phyloP scores from a whole-genome alignment of 2,888 invertebrate species.

The Hermaeophaga mercurialis region DNA sequence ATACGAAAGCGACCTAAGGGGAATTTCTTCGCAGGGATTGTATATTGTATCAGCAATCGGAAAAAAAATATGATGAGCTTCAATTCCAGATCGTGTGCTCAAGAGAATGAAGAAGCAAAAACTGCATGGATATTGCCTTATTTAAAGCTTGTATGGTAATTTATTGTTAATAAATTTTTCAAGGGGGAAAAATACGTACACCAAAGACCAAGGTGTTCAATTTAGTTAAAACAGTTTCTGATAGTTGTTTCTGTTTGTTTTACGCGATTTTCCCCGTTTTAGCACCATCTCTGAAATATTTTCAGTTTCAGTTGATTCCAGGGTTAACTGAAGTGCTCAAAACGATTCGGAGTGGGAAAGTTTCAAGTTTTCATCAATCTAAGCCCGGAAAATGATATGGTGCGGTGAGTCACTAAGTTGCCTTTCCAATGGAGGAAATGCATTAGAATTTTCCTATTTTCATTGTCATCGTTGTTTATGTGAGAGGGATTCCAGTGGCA shows the following conservation, averaged over 20 bases:
- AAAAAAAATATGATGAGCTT: not conserved
- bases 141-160: too few species aligned
- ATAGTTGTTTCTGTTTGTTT: too few species aligned
- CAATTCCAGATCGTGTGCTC: too few species aligned
- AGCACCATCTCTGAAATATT: too few species aligned
- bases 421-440: slow-evolving; percentile 2
- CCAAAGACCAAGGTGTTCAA: too few species aligned
- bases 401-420: slow-evolving; percentile 14
- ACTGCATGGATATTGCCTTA: too few species aligned
- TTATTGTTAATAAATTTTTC: too few species aligned
- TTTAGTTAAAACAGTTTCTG: too few species aligned
- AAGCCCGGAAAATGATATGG: slow-evolving; percentile 7
- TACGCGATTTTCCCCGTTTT: too few species aligned
- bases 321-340: not conserved
- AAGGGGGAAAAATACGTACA: too few species aligned
- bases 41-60: not conserved
- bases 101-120: too few species aligned
- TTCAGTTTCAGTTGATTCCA: not conserved
- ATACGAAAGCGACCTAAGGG: slow-evolving; percentile 19
- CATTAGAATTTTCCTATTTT: slow-evolving; percentile 18
- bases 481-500: not conserved
- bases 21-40: slow-evolving; percentile 5
- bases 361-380: slow-evolving; percentile 19
- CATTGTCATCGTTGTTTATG: slow-evolving; percentile 8
- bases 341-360: slow-evolving; percentile 16